Base-by-base conservation (phyloP, 2,113 vertebrate genomes). In the Pterocles orientalis region DNA sequence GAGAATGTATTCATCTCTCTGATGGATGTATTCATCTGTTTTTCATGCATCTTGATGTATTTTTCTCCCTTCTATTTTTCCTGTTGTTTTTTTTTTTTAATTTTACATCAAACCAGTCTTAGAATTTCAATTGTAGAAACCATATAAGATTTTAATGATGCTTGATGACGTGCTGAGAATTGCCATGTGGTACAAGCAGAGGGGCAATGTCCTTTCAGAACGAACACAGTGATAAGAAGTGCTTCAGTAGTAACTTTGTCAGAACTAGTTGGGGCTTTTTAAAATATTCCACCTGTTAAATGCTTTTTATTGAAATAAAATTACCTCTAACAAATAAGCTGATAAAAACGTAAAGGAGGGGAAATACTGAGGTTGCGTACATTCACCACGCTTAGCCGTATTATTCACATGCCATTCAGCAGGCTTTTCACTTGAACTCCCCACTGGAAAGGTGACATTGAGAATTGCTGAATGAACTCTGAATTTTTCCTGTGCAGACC, bases 361-460 rank as follows among this genome's bases (percentile, higher is more conserved):
- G 34, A 86, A 82, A 48, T 47, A 76, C 8, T 26, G 47, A 89
- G 8, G 9, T 45, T 82, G 5, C 1, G 5, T 62, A 11, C 36
- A 24, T 91, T 79, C 69, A 64, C 48, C 60, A 61, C 19, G 21
- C 20, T 84, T 81, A 76, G 12, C 6, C 0, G 0, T 53, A 85
- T 79, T 69, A 50, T 85, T 73, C 45, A 64, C 36, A 36, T 77
- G 23, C 5, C 45, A 50, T 48, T 72, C 6, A 1, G 18, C 54
- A 72, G 82, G 57, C 15, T 87, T 82, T 79, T 82, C 87, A 29
- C 31, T 72, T 91, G 66, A 88, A 79, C 50, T 92, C 62, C 61
- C 41, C 39, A 57, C 14, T 81, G 80, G 73, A 91, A 96, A 94
- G 50, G 77, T 90, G 53, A 84, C 80, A 95, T 33, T 91, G 90